Conservation (phyloP, 1,140 invertebrate genomes). For the Vanessa tameamea region DNA sequence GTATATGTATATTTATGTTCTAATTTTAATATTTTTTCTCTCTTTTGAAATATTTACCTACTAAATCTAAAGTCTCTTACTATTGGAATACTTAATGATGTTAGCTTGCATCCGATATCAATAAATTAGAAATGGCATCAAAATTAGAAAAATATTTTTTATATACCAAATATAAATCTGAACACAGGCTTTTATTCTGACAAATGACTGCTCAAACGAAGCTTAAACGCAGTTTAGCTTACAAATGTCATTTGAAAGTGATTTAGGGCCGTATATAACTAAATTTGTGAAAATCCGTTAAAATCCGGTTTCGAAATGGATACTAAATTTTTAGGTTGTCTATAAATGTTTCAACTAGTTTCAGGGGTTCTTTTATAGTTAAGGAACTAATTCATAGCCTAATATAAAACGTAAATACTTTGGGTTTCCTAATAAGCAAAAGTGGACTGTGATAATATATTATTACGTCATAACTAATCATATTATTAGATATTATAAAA, state of each 20-base stretch:
- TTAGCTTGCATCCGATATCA: too few relatives aligned
- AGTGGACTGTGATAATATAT: not conserved
- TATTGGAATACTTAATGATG: too few relatives aligned
- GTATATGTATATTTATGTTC: too few relatives aligned
- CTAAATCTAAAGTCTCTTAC: too few relatives aligned
- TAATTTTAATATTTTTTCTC: too few relatives aligned
- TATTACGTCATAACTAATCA: not conserved
- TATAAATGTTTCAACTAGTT: constrained; percentile 3
- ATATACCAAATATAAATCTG: not conserved
- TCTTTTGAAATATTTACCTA: too few relatives aligned
- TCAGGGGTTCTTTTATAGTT: not conserved
- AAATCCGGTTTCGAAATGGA: constrained; percentile 7
- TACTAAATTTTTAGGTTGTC: constrained; percentile 11
- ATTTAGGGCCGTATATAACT: constrained; percentile 5
- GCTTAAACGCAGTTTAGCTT: constrained; percentile 4
- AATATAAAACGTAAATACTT: not conserved
- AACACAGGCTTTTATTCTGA: not conserved
- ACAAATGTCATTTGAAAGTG: constrained; percentile 8
- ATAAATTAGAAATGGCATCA: not conserved
- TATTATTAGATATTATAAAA: too few relatives aligned
- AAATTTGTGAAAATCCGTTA: constrained; percentile 3
- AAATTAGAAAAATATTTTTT: constrained; percentile 6
- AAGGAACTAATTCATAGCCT: not conserved
- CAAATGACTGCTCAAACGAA: constrained; percentile 7
- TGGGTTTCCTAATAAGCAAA: not conserved